Conservation (phyloP, 2,113 vertebrate species). For the Hirundichthys speculiger region DNA sequence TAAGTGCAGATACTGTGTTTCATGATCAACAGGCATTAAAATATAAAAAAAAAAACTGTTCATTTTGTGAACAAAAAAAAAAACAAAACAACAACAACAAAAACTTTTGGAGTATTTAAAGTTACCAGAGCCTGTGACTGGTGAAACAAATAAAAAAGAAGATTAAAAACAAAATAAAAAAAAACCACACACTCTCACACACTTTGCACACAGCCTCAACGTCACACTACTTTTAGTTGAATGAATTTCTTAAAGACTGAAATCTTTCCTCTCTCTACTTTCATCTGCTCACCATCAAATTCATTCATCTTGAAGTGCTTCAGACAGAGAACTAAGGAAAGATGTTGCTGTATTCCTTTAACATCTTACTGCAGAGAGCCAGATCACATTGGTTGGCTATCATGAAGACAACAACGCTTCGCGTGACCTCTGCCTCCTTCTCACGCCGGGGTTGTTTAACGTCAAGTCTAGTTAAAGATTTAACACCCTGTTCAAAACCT, state of each 20-base stretch:
- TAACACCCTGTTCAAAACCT: slow-evolving; percentile 66
- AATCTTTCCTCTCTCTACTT: slow-evolving; percentile 47
- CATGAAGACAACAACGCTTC: slow-evolving; percentile 26
- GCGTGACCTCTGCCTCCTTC: slow-evolving; percentile 20
- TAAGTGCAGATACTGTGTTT: slow-evolving; percentile 3
- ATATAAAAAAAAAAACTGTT: not conserved
- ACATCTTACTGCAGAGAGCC: slow-evolving; percentile 43
- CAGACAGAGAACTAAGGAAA: slow-evolving; percentile 56
- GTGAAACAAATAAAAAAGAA: slow-evolving; percentile 13
- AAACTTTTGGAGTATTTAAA: not conserved
- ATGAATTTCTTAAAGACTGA: slow-evolving; percentile 17
- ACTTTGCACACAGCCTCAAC: slow-evolving; percentile 34
- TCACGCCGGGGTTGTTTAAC: slow-evolving; percentile 31
- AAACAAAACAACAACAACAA: not conserved
- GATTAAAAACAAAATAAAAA: too few species aligned
- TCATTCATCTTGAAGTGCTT: slow-evolving; percentile 58
- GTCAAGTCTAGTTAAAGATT: slow-evolving; percentile 50
- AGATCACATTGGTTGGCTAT: slow-evolving; percentile 30
- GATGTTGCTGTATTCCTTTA: slow-evolving; percentile 55
- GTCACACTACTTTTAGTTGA: slow-evolving; percentile 20
- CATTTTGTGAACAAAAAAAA: not conserved
- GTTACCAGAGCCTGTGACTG: slow-evolving; percentile 23
- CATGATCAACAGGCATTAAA: slow-evolving; percentile 31
- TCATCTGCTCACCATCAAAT: slow-evolving; percentile 40
- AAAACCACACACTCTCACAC: slow-evolving; percentile 22